Conservation (phyloP, 1,140 invertebrate species). For the Calliopsis andreniformis region DNA sequence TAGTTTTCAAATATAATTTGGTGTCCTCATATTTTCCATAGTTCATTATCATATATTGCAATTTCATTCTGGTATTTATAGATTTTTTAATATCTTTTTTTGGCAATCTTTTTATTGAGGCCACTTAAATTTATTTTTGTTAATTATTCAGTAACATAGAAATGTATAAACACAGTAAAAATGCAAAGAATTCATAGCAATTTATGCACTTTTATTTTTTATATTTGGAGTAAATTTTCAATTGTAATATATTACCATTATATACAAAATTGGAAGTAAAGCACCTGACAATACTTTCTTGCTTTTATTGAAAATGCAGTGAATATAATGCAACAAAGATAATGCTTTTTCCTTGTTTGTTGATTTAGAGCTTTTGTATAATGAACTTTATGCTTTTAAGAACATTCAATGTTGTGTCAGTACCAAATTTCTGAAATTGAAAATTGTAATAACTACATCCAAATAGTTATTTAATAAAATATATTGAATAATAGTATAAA, state of each 20-base stretch:
- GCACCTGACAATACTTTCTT: not conserved
- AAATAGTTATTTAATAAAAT: too few relatives aligned
- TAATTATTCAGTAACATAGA: not conserved
- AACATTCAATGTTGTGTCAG: too few relatives aligned
- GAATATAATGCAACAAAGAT: not conserved
- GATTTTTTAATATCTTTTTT: not conserved
- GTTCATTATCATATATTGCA: not conserved
- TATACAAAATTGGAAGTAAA: not conserved
- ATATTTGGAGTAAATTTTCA: not conserved
- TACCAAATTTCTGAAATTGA: too few relatives aligned
- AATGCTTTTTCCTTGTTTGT: not conserved
- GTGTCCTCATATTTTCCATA: not conserved
- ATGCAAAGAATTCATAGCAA: not conserved
- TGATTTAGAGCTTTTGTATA: too few relatives aligned
- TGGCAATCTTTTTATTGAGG: constrained; percentile 28
- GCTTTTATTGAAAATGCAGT: not conserved
- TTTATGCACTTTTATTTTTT: not conserved
- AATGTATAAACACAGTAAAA: not conserved
- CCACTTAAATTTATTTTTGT: not conserved
- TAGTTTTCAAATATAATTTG: too few relatives aligned
- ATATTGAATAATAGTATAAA: too few relatives aligned
- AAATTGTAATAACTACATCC: too few relatives aligned
- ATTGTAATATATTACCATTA: not conserved
- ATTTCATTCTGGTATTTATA: not conserved
- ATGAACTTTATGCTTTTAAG: too few relatives aligned